Evolutionary conservation across 2,888 invertebrate species (phyloP), one percentile per base, ranked within the genome.

Genomic region (Nephrocerus scutellatus): DNA sequence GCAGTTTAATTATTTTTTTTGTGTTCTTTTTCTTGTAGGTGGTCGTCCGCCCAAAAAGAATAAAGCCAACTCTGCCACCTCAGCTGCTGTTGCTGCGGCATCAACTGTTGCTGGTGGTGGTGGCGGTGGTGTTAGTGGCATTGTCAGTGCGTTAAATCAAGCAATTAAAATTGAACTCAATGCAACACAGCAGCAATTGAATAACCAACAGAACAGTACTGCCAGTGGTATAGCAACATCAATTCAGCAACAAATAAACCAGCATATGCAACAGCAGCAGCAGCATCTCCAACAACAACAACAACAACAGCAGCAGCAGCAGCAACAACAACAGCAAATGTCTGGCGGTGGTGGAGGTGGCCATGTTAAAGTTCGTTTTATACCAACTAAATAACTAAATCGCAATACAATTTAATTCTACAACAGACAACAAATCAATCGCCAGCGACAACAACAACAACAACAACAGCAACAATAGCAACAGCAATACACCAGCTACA

Each of bases 31-130:
- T 8, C 25, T 30, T 30, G 8, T 44, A 65, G 68, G 66, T 52
- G 66, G 64, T 34, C 58, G 64, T n/a, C 64, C 64, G 44, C 65
- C 64, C 23, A 66, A 65, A 53, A 65, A 65, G 49, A 65, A 65
- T 55, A 60, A 54, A 41, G 39, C 52, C 5, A 41, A 57, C 48
- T 48, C 50, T 44, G 48, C 62, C 29, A 14, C 9, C 6, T n/a
- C 26, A 6, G 10, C 6, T 10, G 26, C 26, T 10, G 34, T 37
- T 33, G 16, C 44, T 41, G 36, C 50, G 40, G 36, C 51, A 47
- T 40, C 51, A 46, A 46, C 62, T 49, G 54, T 57, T 49, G 55
- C n/a, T n/a, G n/a, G n/a, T n/a, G 43, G 45, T 41, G 45, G 46
- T 35, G 16, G 43, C 30, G 47, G 44, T 28, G 47, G 47, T n/a